Evolutionary conservation across 1,140 invertebrate species (phyloP), one percentile per base, ranked within the genome.

Genomic region (Yoshiicerus persimilis): DNA sequence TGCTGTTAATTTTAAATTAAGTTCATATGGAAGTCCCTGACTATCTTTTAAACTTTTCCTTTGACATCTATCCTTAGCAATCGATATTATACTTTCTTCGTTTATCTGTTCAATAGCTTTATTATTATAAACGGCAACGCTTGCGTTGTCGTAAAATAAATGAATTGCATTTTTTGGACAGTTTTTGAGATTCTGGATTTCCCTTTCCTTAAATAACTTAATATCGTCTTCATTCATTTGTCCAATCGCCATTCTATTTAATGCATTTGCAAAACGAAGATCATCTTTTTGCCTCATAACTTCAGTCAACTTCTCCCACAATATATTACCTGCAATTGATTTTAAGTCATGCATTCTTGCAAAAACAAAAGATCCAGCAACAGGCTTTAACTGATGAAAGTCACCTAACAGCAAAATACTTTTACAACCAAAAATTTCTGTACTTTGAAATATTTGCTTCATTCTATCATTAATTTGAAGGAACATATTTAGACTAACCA

Each of bases 401-500:
- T 91, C 88, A 2, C 91, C 91, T 25, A 91, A 87, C 1, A 90
- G 9, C 9, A 92, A 27, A 56, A 91, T 56, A 47, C 87, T 88
- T 30, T 87, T 87, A 9, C 89, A 88, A 16, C 90, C 90, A 87
- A 92, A 92, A 70, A 64, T 36, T 87, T 90, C 75, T 75, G 91
- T 88, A 27, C 64, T 89, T 25, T 90, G 90, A 39, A 91, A 91
- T 47, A 93, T 92, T 91, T 92, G 91, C 86, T 89, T 70, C 32
- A 92, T 86, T 70, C 92, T 66, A 13, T 56, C 80, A 87, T 92
- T 89, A n/a, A 92, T 87, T 27, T 90, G 62, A 27, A 75, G 10
- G 30, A 92, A 89, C 39, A 91, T 89, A 70, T 56, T 89, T 30
- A 87, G 32, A 36, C 91, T 91, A n/a, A 92, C 91, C 92, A 92